Base-by-base conservation (phyloP, 2,888 invertebrate species). In the Leptopterna dolabrata region DNA sequence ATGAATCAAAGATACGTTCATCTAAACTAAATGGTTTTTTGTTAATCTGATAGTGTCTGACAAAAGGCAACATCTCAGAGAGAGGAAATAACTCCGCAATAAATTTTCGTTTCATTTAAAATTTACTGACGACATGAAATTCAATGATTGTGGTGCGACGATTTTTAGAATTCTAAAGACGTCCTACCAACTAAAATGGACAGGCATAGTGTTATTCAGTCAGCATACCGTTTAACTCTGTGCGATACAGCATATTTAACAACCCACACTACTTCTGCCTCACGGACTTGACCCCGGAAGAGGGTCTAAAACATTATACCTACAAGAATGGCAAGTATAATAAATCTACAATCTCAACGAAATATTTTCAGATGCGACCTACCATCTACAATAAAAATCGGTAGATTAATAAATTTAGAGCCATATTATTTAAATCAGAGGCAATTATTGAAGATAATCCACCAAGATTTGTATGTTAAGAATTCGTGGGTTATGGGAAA, bases 211-310 rank as follows among this genome's bases (percentile, higher is more conserved):
- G 43, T 41, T 76, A 36, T 36, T 78, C 78, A 78, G 78, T 78
- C 78, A 45, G n/a, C 13, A 73, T 19, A 78, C 45, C 78, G 73
- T 73, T 78, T 45, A 45, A 4, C 19, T 73, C 45, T 45, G 78
- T 78, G 45, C 78, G 78, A 78, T 78, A 78, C 78, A 78, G 78
- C 78, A 6, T 36, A n/a, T 43, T 43, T 43, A 29, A 43, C 78
- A 45, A 45, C 16, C 24, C 45, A 9, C 78, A 6, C 27, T 24
- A 41, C 24, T 41, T 76, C n/a, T 43, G 76, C 43, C 76, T 76
- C 43, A 29, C 6, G 19, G n/a, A 27, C 4, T 30, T 29, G 1
- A 11, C 24, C 70, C 30, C 29, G n/a, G n/a, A n/a, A 51, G 24
- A 63, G 63, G 27, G 63, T 24, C 7, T 24, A 27, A 63, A 19